These are phyloP conservation scores for Thalassaphorura encarpata DNA, from an alignment of 1,140 invertebrate species.

Conservation along the genomic window DNA sequence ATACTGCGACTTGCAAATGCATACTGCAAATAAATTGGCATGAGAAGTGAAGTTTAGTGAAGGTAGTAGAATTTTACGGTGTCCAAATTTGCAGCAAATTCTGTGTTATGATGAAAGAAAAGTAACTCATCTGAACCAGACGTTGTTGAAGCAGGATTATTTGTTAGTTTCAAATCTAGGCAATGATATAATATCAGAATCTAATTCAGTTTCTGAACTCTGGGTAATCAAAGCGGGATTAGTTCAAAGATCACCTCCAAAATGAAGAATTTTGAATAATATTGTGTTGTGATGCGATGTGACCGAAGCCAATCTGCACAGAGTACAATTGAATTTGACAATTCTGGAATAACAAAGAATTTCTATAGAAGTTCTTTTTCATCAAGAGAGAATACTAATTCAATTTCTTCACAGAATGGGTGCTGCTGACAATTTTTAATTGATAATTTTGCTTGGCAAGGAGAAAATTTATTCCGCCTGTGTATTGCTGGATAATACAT, in stretches of 20 bases:
- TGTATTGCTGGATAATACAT: too few species aligned
- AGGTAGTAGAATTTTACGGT: too few species aligned
- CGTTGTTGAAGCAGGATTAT: background rate
- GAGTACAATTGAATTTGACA: background rate
- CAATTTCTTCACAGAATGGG: background rate
- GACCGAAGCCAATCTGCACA: background rate
- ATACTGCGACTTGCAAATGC: too few species aligned
- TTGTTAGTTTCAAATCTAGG: background rate
- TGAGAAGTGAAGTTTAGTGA: too few species aligned
- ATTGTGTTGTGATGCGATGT: too few species aligned
- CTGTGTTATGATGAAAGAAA: too few species aligned
- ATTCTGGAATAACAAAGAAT: background rate
- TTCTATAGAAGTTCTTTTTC: background rate
- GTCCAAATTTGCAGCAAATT: too few species aligned
- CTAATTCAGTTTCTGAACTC: too few species aligned
- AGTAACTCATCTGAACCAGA: too few species aligned
- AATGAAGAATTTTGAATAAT: background rate
- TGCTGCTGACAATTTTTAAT: background rate
- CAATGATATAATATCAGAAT: background rate
- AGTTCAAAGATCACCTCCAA: background rate
- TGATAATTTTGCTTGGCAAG: background rate
- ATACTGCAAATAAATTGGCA: too few species aligned
- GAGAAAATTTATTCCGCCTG: too few species aligned
- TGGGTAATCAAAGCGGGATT: too few species aligned
- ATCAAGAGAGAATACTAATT: background rate